Evolutionary conservation across 2,797 vertebrate species (phyloP).

Genomic region (Urocyon cinereoargenteus): DNA sequence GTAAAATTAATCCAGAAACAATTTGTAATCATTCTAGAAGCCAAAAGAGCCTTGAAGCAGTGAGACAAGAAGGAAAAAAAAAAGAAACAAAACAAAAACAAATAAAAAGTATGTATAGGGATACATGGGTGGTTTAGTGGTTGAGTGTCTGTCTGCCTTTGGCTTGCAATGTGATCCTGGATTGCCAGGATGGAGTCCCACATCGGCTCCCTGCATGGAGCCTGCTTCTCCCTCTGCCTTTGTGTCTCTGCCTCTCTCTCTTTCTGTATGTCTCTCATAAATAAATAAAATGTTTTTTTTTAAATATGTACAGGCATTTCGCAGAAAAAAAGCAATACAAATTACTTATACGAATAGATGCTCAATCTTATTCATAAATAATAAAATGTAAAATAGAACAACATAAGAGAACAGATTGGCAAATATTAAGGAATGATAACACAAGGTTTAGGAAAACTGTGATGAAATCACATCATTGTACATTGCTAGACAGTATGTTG

Average conservation of each 20-base stretch:
- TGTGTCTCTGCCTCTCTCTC: too few species aligned
- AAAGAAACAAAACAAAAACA: not conserved
- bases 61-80: not conserved
- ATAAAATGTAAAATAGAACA: slow-evolving; percentile 45
- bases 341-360: slow-evolving; percentile 1
- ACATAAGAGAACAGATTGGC: not conserved
- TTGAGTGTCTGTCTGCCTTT: too few species aligned
- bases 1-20: slow-evolving; percentile 41
- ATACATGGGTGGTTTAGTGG: too few species aligned
- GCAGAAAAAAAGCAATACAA: not conserved
- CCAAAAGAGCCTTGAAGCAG: not conserved
- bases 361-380: not conserved
- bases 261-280: too few species aligned
- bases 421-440: slow-evolving; percentile 36
- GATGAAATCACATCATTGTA: not conserved
- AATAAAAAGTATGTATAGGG: too few species aligned
- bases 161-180: too few species aligned
- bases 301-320: not conserved
- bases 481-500: not conserved
- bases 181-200: too few species aligned
- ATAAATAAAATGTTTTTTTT: too few species aligned
- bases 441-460: not conserved
- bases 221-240: too few species aligned
- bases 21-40: not conserved
- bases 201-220: too few species aligned